Evolutionary conservation across 2,797 vertebrate species (phyloP).

Genomic region (Chlorospingus semifuscus): DNA sequence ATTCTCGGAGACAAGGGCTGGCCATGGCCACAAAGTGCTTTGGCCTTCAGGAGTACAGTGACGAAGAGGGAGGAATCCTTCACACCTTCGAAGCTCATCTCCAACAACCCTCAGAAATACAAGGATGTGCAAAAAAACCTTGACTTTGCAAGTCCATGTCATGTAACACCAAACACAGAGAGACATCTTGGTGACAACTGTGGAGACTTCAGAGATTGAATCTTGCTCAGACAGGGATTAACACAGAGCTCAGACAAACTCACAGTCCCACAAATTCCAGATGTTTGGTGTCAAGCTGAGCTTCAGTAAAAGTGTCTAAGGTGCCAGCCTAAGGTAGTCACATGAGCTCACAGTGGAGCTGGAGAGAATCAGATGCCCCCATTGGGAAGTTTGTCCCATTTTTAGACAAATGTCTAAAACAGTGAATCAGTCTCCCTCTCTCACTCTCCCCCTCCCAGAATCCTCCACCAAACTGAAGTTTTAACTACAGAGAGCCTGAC

Average conservation of each 20-base stretch:
- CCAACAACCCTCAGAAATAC: neutral
- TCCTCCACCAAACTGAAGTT: neutral
- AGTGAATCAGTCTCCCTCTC: neutral
- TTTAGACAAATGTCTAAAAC: neutral
- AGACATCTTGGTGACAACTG: neutral
- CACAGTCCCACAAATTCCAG: neutral
- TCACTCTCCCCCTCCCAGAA: neutral
- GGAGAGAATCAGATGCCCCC: neutral
- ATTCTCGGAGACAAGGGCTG: neutral
- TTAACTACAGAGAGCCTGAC: neutral
- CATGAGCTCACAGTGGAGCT: neutral
- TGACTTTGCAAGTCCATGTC: neutral
- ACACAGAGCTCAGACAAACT: neutral
- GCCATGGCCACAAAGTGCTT: rapidly evolving
- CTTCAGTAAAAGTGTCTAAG: neutral
- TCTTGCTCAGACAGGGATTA: neutral
- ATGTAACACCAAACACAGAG: neutral
- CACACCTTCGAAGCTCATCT: neutral
- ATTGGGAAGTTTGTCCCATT: neutral
- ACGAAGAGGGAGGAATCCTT: neutral
- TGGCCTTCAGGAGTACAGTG: neutral
- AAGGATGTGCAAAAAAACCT: neutral
- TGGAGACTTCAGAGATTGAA: neutral
- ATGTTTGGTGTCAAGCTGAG: neutral
- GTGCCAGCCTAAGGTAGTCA: neutral